phyloP scores from a whole-genome alignment of 2,888 invertebrate genomes.

The Epiperipatus broadwayi region DNA sequence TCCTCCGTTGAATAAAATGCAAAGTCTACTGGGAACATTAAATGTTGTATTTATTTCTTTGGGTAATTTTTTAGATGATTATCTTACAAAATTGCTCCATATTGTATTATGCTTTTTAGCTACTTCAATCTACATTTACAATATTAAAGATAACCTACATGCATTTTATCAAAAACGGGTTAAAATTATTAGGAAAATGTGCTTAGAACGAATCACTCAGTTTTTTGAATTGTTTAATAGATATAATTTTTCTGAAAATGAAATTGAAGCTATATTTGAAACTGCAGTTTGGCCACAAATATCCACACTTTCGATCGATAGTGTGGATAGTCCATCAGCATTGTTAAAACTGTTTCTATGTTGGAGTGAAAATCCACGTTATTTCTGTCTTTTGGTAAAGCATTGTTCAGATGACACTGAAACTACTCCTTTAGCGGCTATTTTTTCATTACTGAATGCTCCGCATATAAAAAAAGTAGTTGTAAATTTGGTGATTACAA shows the following conservation, averaged over 20 bases:
- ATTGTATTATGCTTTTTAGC: no score
- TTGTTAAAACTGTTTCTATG: conserved; percentile 53
- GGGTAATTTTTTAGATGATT: no score
- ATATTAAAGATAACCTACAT: no score
- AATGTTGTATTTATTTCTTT: no score
- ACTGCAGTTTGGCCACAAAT: conserved; percentile 62
- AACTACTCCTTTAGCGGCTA: conserved; percentile 42
- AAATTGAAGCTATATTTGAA: conserved; percentile 53
- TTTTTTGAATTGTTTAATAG: conserved; percentile 60
- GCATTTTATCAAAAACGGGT: background rate
- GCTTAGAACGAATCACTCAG: conserved; percentile 27
- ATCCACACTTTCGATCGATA: no score
- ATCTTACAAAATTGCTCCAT: no score
- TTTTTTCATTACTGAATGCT: no score
- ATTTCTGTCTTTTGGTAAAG: conserved; percentile 49
- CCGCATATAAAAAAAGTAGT: no score
- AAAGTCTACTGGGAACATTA: no score
- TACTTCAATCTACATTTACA: no score
- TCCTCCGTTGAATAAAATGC: no score
- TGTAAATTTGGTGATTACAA: no score
- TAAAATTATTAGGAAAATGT: background rate
- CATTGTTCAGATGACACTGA: conserved; percentile 29
- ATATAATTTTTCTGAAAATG: conserved; percentile 47
- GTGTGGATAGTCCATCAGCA: background rate
- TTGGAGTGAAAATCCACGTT: conserved; percentile 62